Evolutionary conservation across 2,888 invertebrate genomes (phyloP).

Genomic region (Lepidochitona cinerea): DNA sequence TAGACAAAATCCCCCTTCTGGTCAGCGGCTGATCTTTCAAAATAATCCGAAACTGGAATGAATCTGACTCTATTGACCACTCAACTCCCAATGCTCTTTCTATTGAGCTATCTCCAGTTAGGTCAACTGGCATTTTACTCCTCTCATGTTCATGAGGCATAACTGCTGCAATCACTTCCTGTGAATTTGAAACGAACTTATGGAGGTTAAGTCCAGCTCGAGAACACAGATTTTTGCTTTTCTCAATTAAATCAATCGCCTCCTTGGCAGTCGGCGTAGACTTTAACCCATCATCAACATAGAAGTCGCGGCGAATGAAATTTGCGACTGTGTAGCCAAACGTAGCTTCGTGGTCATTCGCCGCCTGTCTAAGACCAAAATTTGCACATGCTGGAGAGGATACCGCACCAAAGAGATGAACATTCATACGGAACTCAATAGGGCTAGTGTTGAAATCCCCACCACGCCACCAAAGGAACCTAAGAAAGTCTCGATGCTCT

Average conservation of each 20-base stretch:
- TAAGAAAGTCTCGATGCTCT: constrained; percentile 17
- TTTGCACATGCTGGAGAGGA: too few species aligned
- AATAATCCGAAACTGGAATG: too few species aligned
- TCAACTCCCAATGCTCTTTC: constrained; percentile 35
- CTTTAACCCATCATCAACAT: constrained; percentile 38
- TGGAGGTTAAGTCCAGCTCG: constrained; percentile 32
- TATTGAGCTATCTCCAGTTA: constrained; percentile 9
- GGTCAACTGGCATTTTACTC: constrained; percentile 1
- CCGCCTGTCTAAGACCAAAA: too few species aligned
- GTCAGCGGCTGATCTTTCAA: too few species aligned
- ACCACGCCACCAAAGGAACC: constrained; percentile 23
- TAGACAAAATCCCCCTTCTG: too few species aligned
- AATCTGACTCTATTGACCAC: too few species aligned
- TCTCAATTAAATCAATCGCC: constrained; percentile 23
- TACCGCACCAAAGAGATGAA: too few species aligned
- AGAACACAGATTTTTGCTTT: constrained; percentile 21
- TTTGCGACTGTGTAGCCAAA: too few species aligned
- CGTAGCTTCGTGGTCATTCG: too few species aligned
- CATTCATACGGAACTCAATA: too few species aligned
- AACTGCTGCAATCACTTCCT: constrained; percentile 28
- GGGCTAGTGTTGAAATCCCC: too few species aligned
- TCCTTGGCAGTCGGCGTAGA: constrained; percentile 20
- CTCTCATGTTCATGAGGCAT: constrained; percentile 25
- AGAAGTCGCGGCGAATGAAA: too few species aligned
- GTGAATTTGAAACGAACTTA: constrained; percentile 38